These are phyloP conservation scores for Nesidiocoris tenuis DNA, from an alignment of 2,888 invertebrate genomes.

Conservation along the genomic window DNA sequence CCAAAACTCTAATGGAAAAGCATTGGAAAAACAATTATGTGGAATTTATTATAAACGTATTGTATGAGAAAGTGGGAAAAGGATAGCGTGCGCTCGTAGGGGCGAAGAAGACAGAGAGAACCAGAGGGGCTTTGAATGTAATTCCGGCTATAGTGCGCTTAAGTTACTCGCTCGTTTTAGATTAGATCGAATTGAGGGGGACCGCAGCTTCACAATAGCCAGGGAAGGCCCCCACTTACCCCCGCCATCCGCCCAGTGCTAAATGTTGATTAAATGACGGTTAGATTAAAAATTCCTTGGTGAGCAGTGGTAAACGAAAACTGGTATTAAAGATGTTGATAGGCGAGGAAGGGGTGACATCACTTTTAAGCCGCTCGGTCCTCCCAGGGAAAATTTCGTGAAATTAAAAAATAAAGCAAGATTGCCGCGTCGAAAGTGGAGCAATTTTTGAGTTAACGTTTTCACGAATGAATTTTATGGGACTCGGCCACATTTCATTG, in stretches of 20 bases:
- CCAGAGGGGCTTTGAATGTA: conserved; percentile 31
- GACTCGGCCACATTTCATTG: too few species aligned
- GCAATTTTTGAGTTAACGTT: too few species aligned
- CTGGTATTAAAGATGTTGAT: conserved; percentile 29
- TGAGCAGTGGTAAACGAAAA: conserved; percentile 6
- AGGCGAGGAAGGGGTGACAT: background rate
- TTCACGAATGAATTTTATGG: too few species aligned
- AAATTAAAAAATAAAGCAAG: too few species aligned
- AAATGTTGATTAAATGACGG: conserved; percentile 49
- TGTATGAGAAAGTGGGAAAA: conserved; percentile 23
- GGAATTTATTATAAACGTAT: conserved; percentile 46
- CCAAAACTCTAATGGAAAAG: conserved; percentile 44
- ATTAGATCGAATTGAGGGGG: conserved; percentile 29
- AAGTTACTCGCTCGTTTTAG: conserved; percentile 29
- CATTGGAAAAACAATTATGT: conserved; percentile 46
- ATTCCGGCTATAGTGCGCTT: conserved; percentile 38
- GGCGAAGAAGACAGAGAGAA: conserved; percentile 2
- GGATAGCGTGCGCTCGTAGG: background rate
- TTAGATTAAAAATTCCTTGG: conserved; percentile 50
- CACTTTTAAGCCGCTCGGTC: too few species aligned
- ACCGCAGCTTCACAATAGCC: background rate
- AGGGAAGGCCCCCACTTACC: background rate
- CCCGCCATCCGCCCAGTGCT: conserved; percentile 45
- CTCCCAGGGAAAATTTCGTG: too few species aligned
- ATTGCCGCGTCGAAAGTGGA: too few species aligned